Evolutionary conservation across 2,888 invertebrate species (phyloP), one percentile per base, ranked within the genome.

Genomic region (Drosophila yooni): DNA sequence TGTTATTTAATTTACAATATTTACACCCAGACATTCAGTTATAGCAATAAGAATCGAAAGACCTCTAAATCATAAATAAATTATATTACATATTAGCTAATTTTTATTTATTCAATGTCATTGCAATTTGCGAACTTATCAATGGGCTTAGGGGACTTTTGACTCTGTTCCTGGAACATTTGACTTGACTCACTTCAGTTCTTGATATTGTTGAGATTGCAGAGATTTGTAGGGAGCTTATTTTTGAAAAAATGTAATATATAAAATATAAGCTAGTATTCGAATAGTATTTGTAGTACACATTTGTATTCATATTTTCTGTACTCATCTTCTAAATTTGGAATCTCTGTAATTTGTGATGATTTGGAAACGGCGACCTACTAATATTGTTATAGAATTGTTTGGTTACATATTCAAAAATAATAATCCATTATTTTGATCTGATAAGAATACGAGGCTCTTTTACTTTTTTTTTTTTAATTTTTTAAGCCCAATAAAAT

Each of bases 1-100:
- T 51, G 66, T 74, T 33, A 58, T 74, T 67, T 66, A 13, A 66
- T 70, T 73, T 64, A 65, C 48, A 43, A 59, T 60, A 33, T 36
- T 53, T 36, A 10, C 31, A 25, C 7, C 15, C 29, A 38, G 7
- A 40, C 8, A 40, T 34, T 53, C 3, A 40, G 13, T 29, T 31
- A 21, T 13, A 10, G 21, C 50, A 50, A 36, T n/a, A 34, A 59
- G 3, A 18, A 3, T 18, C 33, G 29, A 18, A 13, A 18, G 10
- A 59, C 38, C 8, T 48, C 2, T 18, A 31, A 21, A 21, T 63
- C n/a, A 51, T 43, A 38, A 52, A 53, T 25, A 3, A 33, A 38
- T 67, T 61, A 53, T 11, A 63, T 31, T 36, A 29, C 29, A 13
- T 27, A n/a, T 46, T 25, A 46, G 25, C 33, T 43, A 3, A 27